phyloP scores from a whole-genome alignment of 1,140 invertebrate genomes.

The Zaprionus africanus region DNA sequence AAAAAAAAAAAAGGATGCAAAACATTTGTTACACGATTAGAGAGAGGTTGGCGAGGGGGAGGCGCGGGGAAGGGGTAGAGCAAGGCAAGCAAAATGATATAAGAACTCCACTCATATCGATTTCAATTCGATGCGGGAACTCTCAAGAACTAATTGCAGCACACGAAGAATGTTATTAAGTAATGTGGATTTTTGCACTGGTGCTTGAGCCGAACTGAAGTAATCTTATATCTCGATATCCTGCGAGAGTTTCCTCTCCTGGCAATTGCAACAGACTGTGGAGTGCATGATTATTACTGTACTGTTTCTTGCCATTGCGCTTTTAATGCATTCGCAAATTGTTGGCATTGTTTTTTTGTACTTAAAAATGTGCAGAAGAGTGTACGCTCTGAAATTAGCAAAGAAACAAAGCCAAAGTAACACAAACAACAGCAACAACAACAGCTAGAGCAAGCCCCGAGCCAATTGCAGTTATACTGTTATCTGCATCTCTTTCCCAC shows the following conservation, averaged over 20 bases:
- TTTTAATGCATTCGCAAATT: conserved; percentile 63
- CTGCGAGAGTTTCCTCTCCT: conserved; percentile 14
- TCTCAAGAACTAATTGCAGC: conserved; percentile 28
- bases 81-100: neutral
- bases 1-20: conserved; percentile 32
- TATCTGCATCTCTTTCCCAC: conserved; percentile 11
- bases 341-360: conserved; percentile 52
- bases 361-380: conserved; percentile 36
- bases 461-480: conserved; percentile 41
- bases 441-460: conserved; percentile 3
- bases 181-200: conserved; percentile 25
- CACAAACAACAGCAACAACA: neutral
- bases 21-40: conserved; percentile 52
- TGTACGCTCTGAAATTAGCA: conserved; percentile 49
- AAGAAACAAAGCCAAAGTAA: conserved; percentile 20
- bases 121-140: conserved; percentile 15
- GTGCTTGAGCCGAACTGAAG: conserved; percentile 45
- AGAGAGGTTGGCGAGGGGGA: neutral
- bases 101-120: neutral
- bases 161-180: conserved; percentile 35
- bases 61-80: neutral
- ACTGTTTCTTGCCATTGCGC: conserved; percentile 27
- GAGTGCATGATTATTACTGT: conserved; percentile 53
- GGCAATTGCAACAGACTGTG: conserved; percentile 72
- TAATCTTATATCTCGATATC: neutral